A percentile compares a stretch with the other conserved stretches of the same genome.
These are phyloP conservation scores for Dione vanillae DNA, from an alignment of 2,888 invertebrate genomes.

Conservation along the genomic window DNA sequence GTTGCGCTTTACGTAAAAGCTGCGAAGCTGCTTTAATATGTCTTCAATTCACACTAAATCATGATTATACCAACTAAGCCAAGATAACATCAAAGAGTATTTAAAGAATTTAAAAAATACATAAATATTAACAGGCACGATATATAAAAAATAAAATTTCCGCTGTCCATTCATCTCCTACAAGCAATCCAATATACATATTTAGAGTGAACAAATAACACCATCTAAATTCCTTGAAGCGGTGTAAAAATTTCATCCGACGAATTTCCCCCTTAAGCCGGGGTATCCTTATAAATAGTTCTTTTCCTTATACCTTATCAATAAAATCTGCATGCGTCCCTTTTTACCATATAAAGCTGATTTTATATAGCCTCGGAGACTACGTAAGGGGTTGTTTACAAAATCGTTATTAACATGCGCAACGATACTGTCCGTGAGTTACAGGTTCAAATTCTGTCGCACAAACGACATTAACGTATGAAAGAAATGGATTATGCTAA, in stretches of 20 bases:
- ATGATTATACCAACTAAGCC: too few species aligned
- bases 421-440: background rate
- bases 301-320: slow-evolving; percentile 56
- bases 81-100: too few species aligned
- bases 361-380: slow-evolving; percentile 41
- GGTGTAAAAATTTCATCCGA: slow-evolving; percentile 23
- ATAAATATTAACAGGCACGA: background rate
- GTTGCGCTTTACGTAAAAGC: too few species aligned
- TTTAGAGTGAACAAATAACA: slow-evolving; percentile 12
- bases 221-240: slow-evolving; percentile 13
- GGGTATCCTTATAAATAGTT: slow-evolving; percentile 53
- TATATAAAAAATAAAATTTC: background rate
- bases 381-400: too few species aligned
- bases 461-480: too few species aligned
- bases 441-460: too few species aligned
- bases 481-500: too few species aligned
- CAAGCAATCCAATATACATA: slow-evolving; percentile 11
- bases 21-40: too few species aligned
- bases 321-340: slow-evolving; percentile 61
- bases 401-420: too few species aligned
- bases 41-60: too few species aligned
- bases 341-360: slow-evolving; percentile 50
- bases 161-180: slow-evolving; percentile 7
- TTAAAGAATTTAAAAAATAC: too few species aligned
- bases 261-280: slow-evolving; percentile 24